A percentile compares a stretch with the other conserved stretches of the same genome.
Conservation (phyloP, 2,797 vertebrate genomes). For the Lithobates pipiens region DNA sequence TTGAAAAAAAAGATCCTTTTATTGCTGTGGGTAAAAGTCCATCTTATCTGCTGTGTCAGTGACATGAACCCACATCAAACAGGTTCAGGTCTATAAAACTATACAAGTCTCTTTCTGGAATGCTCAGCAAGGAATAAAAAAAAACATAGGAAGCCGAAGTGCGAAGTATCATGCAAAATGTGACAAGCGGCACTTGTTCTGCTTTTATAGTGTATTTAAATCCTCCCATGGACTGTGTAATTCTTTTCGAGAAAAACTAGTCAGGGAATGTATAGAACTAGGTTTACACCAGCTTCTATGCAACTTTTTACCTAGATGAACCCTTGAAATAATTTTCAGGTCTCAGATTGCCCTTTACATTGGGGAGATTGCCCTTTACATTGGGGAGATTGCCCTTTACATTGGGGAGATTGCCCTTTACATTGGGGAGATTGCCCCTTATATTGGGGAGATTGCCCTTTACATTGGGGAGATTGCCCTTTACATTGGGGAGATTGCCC, state of each 20-base stretch:
- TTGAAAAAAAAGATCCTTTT: background rate
- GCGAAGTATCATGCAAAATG: conserved; percentile 24
- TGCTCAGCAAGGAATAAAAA: conserved; percentile 19
- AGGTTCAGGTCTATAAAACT: conserved; percentile 48
- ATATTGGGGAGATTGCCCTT: too few relatives aligned
- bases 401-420: too few relatives aligned
- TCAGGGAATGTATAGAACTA: background rate
- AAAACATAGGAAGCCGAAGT: conserved; percentile 35
- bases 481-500: too few relatives aligned
- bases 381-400: too few relatives aligned
- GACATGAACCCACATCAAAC: conserved; percentile 50
- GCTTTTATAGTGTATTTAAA: conserved; percentile 31
- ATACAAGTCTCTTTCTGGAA: conserved; percentile 44
- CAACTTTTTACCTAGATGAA: too few relatives aligned
- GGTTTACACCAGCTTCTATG: background rate
- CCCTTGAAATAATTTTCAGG: too few relatives aligned
- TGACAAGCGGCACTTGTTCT: conserved; percentile 1
- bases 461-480: too few relatives aligned
- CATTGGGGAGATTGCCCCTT: too few relatives aligned
- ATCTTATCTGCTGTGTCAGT: conserved; percentile 44
- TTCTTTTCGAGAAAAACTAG: background rate
- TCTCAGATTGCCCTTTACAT: too few relatives aligned
- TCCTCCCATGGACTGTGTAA: background rate
- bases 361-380: too few relatives aligned
- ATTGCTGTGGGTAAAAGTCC: conserved; percentile 26